phyloP scores from a whole-genome alignment of 2,888 invertebrate species.

The Patella caerulea region DNA sequence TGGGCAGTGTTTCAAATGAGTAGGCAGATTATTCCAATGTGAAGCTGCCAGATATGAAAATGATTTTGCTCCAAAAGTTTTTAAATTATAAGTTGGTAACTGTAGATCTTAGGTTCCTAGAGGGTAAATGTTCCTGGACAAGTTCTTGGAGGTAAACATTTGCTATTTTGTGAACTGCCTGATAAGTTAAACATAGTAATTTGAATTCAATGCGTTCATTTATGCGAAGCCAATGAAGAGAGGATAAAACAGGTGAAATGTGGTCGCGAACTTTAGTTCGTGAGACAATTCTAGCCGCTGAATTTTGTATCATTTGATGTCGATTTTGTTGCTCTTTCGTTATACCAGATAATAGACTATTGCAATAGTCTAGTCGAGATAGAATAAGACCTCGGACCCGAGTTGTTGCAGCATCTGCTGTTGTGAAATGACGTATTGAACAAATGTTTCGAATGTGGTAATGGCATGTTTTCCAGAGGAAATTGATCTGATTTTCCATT shows the following conservation, averaged over 20 bases:
- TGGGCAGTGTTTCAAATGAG: background rate
- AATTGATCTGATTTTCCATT: slow-evolving; percentile 25
- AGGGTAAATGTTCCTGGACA: background rate
- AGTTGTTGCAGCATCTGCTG: background rate
- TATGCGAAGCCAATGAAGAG: background rate
- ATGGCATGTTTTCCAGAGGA: slow-evolving; percentile 5
- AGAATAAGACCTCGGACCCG: background rate
- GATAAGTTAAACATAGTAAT: background rate
- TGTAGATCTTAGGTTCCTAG: too few relatives aligned
- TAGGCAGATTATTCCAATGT: background rate
- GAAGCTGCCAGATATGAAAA: background rate
- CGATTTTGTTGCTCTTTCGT: background rate
- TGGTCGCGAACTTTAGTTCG: too few relatives aligned
- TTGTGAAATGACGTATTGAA: background rate
- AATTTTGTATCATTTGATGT: background rate
- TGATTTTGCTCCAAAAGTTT: background rate
- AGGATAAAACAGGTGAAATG: too few relatives aligned
- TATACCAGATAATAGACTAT: background rate
- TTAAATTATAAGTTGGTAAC: background rate
- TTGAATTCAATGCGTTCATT: background rate
- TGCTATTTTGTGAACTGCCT: background rate
- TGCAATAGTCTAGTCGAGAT: background rate
- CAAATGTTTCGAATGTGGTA: background rate
- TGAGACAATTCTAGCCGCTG: too few relatives aligned
- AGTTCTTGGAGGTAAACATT: background rate